Base-by-base conservation (phyloP, 2,888 invertebrate genomes). In the Oscheius sp. region DNA sequence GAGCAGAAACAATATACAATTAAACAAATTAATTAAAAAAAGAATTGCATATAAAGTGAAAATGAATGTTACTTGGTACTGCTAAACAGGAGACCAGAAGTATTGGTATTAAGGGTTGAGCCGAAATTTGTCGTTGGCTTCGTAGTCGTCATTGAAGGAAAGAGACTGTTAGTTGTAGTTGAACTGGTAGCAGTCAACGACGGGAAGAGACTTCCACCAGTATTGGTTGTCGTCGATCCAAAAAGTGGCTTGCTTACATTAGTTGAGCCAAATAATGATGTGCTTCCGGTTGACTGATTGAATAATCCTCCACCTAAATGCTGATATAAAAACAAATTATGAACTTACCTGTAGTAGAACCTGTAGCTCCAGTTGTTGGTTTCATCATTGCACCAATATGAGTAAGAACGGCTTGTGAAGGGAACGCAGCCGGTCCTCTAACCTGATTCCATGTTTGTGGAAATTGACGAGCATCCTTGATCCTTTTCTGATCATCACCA, bases 61-160 rank as follows among this genome's bases (percentile, higher is more conserved):
- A 36, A 14, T 36, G 36, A 36, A 41, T n/a, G n/a, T 71, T 49
- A 73, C 14, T 75, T 75, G 14, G 73, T 75, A 33, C 67, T 65
- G 24, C 69, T 75, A 61, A 77, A 77, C 14, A 77, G 68, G 8
- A 74, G 47, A 38, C 77, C 77, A 54, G 74, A 72, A 41, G 68
- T 72, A 41, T 41, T 41, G 4, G 41, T 12, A 6, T 14, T 17
- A 4, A 41, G 20, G 14, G 41, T 47, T 47, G 73, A 75, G 32
- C 62, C 63, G 22, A 75, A 65, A 1, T 72, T 74, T 1, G 77
- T 49, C 5, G 71, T 57, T 2, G 64, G 38, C 17, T 57, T 57
- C 24, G 57, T 45, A 14, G 63, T 26, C 6, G 54, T 8, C 17
- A 33, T 14, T 4, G 54, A 54, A 20, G 54, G 17, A 17, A 54